phyloP scores from a whole-genome alignment of 2,797 vertebrate species.

The Pseudochirops corinnae region DNA sequence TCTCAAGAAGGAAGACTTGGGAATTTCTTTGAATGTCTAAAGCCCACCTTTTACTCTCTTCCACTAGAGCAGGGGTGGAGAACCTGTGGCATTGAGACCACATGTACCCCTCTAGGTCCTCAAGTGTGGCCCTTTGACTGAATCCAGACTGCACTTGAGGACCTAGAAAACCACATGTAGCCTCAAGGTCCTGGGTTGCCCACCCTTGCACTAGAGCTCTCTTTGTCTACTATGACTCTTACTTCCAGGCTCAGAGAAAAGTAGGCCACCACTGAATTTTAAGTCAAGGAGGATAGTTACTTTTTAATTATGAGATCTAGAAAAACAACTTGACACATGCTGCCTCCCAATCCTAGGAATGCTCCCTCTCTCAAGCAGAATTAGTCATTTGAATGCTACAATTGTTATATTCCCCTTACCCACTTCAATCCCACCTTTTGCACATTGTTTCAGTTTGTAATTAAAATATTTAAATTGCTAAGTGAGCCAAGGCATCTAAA shows the following conservation, averaged over 20 bases:
- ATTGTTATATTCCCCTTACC: background rate
- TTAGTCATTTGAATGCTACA: background rate
- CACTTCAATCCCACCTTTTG: slow-evolving; percentile 7
- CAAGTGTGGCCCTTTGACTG: no score
- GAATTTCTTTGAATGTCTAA: slow-evolving; percentile 8
- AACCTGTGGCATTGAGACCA: no score
- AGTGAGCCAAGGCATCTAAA: slow-evolving; percentile 10
- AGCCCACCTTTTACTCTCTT: background rate
- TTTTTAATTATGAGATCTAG: background rate
- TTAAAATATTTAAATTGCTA: slow-evolving; percentile 15
- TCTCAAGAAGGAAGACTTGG: background rate
- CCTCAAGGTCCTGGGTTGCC: no score
- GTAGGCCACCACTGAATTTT: slow-evolving; percentile 5
- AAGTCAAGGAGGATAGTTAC: slow-evolving; percentile 1
- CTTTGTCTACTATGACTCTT: background rate
- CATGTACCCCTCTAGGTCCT: no score
- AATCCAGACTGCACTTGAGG: no score
- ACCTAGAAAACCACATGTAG: no score
- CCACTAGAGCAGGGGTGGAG: background rate
- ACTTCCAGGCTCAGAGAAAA: background rate
- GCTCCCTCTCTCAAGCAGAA: background rate
- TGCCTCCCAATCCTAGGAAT: background rate
- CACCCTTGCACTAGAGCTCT: background rate
- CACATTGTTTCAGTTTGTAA: slow-evolving; percentile 34
- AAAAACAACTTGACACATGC: background rate